Percentiles rank a stretch among this genome's conserved stretches.
Conservation (phyloP, 2,888 invertebrate genomes). For the Psylliodes chrysocephalus region DNA sequence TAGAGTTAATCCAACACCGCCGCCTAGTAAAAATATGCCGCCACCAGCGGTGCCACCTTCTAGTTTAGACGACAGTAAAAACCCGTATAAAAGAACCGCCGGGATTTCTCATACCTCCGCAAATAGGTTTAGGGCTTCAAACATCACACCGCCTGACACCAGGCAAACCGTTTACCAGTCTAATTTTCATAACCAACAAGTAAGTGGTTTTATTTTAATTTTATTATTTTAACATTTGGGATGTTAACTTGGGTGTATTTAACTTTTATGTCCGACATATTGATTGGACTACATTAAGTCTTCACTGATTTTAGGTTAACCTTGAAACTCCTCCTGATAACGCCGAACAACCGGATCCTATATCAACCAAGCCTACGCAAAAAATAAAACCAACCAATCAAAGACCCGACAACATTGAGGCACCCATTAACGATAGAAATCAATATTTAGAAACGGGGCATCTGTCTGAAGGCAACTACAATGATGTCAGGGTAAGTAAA, state of each 20-base stretch:
- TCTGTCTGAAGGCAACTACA: conserved; percentile 68
- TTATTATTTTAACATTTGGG: conserved; percentile 2
- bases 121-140: conserved; percentile 51
- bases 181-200: conserved; percentile 60
- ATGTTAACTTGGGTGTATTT: background rate
- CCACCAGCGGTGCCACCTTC: conserved; percentile 46
- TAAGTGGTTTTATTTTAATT: conserved; percentile 3
- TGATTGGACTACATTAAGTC: background rate
- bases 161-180: conserved; percentile 55
- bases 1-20: conserved; percentile 57
- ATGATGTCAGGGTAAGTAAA: conserved; percentile 20
- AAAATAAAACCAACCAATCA: conserved; percentile 40
- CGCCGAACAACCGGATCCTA: conserved; percentile 71
- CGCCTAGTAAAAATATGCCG: conserved; percentile 45
- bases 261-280: too few species aligned
- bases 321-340: conserved; percentile 76
- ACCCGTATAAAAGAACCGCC: conserved; percentile 56
- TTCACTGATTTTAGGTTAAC: conserved; percentile 65
- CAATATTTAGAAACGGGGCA: conserved; percentile 83
- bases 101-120: conserved; percentile 66
- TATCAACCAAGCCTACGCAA: conserved; percentile 33
- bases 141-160: conserved; percentile 45
- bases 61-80: conserved; percentile 49
- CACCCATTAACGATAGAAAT: conserved; percentile 77
- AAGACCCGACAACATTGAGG: conserved; percentile 70